Percentiles rank a stretch among this genome's conserved stretches.
Evolutionary conservation across 2,797 vertebrate genomes (phyloP).

Genomic region (Amblyraja radiata): DNA sequence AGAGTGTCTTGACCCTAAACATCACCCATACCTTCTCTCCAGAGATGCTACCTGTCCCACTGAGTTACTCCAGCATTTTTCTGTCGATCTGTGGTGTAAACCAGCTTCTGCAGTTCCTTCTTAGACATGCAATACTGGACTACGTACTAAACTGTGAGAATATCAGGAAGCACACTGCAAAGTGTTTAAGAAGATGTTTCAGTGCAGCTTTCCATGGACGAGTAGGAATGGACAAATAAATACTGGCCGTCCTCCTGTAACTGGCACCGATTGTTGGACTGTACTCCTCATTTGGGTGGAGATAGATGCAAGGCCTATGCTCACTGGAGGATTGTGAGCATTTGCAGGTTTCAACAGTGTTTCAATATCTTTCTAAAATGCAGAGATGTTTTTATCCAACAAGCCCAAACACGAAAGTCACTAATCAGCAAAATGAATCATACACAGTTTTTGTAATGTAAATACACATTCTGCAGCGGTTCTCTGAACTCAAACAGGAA

Average conservation of each 20-base stretch:
- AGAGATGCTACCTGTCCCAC: too few relatives aligned
- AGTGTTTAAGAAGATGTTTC: neutral
- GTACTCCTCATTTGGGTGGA: neutral
- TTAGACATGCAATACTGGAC: neutral
- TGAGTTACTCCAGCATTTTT: too few relatives aligned
- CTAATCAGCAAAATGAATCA: neutral
- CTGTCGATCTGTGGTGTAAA: too few relatives aligned
- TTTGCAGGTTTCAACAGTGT: neutral
- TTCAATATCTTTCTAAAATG: slow-evolving; percentile 6
- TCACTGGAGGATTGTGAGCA: neutral
- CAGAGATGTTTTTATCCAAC: neutral
- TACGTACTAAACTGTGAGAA: neutral
- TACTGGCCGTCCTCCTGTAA: neutral
- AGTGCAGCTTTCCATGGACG: neutral
- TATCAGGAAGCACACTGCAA: neutral
- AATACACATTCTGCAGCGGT: neutral
- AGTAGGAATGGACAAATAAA: neutral
- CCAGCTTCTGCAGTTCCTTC: too few relatives aligned
- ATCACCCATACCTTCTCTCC: too few relatives aligned
- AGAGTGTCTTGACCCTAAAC: too few relatives aligned
- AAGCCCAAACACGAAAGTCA: neutral
- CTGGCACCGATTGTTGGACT: neutral
- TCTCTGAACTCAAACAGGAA: neutral
- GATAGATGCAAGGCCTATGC: neutral
- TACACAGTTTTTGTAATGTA: neutral